These are phyloP conservation scores for Phoebastria nigripes DNA, from an alignment of 2,797 vertebrate species.

Conservation along the genomic window DNA sequence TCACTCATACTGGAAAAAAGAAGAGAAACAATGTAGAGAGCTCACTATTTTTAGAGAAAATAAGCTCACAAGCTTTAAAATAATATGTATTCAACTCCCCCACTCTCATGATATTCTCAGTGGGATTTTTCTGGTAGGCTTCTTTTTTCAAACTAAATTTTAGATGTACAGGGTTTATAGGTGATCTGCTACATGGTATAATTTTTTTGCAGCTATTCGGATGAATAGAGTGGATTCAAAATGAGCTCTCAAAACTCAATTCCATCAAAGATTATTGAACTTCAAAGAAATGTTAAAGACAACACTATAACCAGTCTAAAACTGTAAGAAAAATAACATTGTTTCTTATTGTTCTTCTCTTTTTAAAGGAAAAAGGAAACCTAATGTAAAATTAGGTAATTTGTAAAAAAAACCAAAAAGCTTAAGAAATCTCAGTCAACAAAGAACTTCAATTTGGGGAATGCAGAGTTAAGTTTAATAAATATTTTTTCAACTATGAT, in stretches of 20 bases:
- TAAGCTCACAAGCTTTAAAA: not conserved
- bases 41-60: not conserved
- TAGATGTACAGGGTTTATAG: not conserved
- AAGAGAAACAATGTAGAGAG: not conserved
- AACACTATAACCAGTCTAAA: not conserved
- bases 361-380: not conserved
- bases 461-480: not conserved
- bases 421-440: not conserved
- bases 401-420: not conserved
- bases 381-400: not conserved
- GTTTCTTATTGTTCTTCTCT: not conserved
- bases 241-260: not conserved
- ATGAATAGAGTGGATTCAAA: not conserved
- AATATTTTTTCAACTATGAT: not conserved
- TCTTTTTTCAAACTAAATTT: not conserved
- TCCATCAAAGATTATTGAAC: not conserved
- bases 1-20: not conserved
- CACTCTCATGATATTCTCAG: not conserved
- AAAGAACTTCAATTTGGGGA: not conserved
- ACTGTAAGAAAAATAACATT: not conserved
- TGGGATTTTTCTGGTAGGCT: not conserved
- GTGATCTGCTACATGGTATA: not conserved
- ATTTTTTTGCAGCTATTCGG: not conserved
- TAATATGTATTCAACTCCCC: not conserved
- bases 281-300: not conserved